These are phyloP conservation scores for Thamnaconus septentrionalis DNA, from an alignment of 2,113 vertebrate genomes.

Conservation along the genomic window DNA sequence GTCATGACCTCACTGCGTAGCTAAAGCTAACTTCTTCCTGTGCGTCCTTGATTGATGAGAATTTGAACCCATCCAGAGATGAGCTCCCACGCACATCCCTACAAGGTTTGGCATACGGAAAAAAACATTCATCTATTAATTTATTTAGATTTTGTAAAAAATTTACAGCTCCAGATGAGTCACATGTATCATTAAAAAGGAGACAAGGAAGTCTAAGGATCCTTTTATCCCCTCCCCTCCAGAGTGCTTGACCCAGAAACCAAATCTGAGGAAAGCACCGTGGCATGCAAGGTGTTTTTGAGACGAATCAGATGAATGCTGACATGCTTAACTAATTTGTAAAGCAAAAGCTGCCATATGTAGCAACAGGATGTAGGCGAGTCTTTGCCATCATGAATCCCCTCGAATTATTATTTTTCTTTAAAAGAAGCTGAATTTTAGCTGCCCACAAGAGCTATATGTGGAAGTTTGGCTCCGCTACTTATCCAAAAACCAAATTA, in stretches of 20 bases:
- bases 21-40: no score
- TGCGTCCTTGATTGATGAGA: conserved; percentile 34
- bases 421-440: not conserved
- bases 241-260: conserved; percentile 58
- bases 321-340: conserved; percentile 32
- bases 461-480: no score
- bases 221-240: conserved; percentile 10
- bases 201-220: conserved; percentile 12
- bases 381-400: not conserved
- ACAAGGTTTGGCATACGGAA: not conserved
- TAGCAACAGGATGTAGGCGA: conserved; percentile 3
- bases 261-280: not conserved
- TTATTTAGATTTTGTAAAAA: conserved; percentile 65
- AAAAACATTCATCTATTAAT: conserved; percentile 41
- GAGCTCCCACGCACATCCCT: conserved; percentile 6
- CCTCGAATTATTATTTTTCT: not conserved
- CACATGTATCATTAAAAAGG: conserved; percentile 63
- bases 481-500: no score
- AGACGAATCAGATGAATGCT: conserved; percentile 30
- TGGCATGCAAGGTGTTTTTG: conserved; percentile 8
- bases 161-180: conserved; percentile 60
- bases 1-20: no score
- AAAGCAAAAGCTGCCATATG: conserved; percentile 19
- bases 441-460: no score
- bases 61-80: conserved; percentile 34